A percentile compares a stretch with the other conserved stretches of the same genome.
Evolutionary conservation across 2,113 vertebrate genomes (phyloP).

Genomic region (Camelus dromedarius): DNA sequence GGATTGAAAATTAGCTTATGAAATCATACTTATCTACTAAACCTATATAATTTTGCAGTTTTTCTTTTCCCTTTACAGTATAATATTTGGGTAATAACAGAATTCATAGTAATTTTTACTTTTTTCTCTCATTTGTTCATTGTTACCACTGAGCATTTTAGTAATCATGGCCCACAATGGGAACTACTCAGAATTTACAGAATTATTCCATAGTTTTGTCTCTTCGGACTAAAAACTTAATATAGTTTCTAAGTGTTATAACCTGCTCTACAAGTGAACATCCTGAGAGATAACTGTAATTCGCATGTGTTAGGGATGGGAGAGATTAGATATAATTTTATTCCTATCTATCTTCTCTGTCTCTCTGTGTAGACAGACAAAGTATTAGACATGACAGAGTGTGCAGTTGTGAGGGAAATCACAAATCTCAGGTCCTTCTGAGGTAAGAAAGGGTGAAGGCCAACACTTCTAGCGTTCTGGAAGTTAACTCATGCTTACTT

Average conservation of each 20-base stretch:
- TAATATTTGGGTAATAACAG: background rate
- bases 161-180: background rate
- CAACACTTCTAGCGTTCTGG: constrained; percentile 43
- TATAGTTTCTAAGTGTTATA: constrained; percentile 61
- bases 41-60: background rate
- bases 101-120: background rate
- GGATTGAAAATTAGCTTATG: background rate
- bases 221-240: background rate
- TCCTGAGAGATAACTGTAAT: constrained; percentile 57
- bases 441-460: constrained; percentile 66
- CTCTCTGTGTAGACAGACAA: constrained; percentile 58
- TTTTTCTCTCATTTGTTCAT: background rate
- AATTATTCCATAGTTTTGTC: background rate
- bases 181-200: constrained; percentile 29
- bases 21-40: constrained; percentile 38
- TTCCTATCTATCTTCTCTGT: constrained; percentile 59
- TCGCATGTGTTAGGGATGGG: constrained; percentile 58
- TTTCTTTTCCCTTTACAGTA: background rate
- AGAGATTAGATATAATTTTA: constrained; percentile 62
- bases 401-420: constrained; percentile 44
- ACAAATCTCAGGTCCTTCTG: constrained; percentile 56
- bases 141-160: constrained; percentile 8
- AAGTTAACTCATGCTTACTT: background rate
- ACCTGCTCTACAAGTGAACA: constrained; percentile 38
- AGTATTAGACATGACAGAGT: constrained; percentile 40